These are phyloP conservation scores for Xanthia togata DNA, from an alignment of 2,888 invertebrate species.

Conservation along the genomic window DNA sequence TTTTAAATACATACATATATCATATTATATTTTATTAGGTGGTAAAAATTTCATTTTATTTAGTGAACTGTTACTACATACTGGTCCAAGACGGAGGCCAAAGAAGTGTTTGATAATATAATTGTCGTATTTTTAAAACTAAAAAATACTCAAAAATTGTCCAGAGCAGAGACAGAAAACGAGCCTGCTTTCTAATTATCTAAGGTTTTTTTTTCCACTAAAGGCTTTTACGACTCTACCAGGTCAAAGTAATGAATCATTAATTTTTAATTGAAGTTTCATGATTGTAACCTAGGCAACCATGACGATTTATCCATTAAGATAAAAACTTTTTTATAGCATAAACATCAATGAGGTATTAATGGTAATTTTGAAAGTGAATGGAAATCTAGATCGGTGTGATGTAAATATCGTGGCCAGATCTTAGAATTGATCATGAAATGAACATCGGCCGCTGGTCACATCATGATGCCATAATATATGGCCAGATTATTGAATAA, in stretches of 20 bases:
- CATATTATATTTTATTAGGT: neutral
- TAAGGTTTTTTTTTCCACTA: neutral
- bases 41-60: neutral
- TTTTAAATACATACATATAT: neutral
- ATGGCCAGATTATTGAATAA: too few relatives aligned
- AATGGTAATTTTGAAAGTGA: slow-evolving; percentile 13
- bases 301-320: slow-evolving; percentile 21
- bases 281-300: neutral
- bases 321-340: slow-evolving; percentile 37
- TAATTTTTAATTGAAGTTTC: slow-evolving; percentile 3
- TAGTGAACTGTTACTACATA: neutral
- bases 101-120: neutral
- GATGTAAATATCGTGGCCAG: too few relatives aligned
- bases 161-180: neutral
- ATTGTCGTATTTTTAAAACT: too few relatives aligned
- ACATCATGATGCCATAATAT: too few relatives aligned
- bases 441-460: too few relatives aligned
- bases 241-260: slow-evolving; percentile 3
- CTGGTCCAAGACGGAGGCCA: too few relatives aligned
- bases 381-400: neutral
- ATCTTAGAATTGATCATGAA: too few relatives aligned
- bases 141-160: neutral
- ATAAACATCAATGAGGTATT: slow-evolving; percentile 1
- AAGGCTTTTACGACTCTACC: neutral
- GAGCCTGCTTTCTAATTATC: neutral